phyloP scores from a whole-genome alignment of 2,888 invertebrate species.

The Trypoxylon attenuatum region DNA sequence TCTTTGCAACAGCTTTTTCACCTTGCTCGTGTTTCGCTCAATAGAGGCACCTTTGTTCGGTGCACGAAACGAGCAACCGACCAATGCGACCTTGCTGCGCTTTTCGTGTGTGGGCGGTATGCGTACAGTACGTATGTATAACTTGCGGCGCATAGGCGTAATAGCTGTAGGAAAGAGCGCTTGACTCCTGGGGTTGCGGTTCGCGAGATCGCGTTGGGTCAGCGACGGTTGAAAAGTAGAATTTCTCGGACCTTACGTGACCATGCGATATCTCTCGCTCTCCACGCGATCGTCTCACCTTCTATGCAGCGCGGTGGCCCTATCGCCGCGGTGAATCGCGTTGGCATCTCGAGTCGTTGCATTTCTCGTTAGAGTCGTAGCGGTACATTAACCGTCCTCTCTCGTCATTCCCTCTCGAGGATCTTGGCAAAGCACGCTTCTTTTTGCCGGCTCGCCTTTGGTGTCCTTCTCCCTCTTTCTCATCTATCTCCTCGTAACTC shows the following conservation, averaged over 20 bases:
- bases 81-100: constrained; percentile 16
- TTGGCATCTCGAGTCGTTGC: neutral
- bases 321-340: neutral
- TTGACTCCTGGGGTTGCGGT: too few species aligned
- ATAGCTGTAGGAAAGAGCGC: neutral
- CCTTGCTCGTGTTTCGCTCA: neutral
- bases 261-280: too few species aligned
- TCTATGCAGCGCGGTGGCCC: too few species aligned
- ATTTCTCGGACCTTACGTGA: too few species aligned
- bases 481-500: neutral
- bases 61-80: constrained; percentile 26
- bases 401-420: constrained; percentile 4
- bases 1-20: neutral
- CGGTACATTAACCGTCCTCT: constrained; percentile 66
- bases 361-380: constrained; percentile 44
- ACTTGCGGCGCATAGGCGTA: too few species aligned
- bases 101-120: constrained; percentile 4
- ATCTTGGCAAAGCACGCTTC: neutral
- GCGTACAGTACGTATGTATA: neutral
- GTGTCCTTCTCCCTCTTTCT: constrained; percentile 8
- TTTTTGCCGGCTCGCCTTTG: constrained; percentile 12
- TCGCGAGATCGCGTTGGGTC: too few species aligned
- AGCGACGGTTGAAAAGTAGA: too few species aligned
- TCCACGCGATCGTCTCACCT: too few species aligned
- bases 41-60: constrained; percentile 25